Percentiles rank a stretch among this genome's conserved stretches.
Conservation (phyloP, 2,113 vertebrate species). For the Collichthys lucidus region DNA sequence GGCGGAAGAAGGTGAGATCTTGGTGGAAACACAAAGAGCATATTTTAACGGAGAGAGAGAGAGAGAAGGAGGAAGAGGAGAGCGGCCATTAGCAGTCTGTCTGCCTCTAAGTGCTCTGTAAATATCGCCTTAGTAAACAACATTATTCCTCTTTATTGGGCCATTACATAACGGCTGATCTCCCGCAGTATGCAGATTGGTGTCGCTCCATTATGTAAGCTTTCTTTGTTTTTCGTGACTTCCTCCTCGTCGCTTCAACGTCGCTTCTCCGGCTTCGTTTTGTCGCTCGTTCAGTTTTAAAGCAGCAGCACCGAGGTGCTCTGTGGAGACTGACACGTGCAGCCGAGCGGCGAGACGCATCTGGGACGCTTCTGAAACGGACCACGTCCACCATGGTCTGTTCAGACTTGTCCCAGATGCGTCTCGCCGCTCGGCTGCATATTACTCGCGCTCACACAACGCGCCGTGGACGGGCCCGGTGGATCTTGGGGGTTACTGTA, state of each 20-base stretch:
- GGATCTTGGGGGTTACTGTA: too few species aligned
- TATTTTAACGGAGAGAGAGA: neutral
- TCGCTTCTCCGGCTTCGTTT: too few species aligned
- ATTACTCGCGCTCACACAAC: too few species aligned
- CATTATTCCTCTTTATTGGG: constrained; percentile 50
- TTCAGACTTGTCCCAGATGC: too few species aligned
- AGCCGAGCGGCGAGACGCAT: too few species aligned
- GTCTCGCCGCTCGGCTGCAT: too few species aligned
- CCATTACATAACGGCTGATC: constrained; percentile 38
- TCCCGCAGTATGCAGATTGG: constrained; percentile 40
- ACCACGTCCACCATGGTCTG: too few species aligned
- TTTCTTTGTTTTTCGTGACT: neutral
- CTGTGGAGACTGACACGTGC: too few species aligned
- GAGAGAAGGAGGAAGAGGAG: neutral
- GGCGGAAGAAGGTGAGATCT: constrained; percentile 40
- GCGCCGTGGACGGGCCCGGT: too few species aligned
- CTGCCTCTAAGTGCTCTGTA: constrained; percentile 55
- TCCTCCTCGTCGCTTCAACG: neutral
- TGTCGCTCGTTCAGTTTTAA: too few species aligned
- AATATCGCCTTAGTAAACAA: constrained; percentile 53
- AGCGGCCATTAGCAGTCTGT: constrained; percentile 42
- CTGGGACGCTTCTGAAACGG: too few species aligned
- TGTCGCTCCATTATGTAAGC: constrained; percentile 52
- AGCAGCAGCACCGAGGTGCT: too few species aligned
- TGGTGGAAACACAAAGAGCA: neutral